Evolutionary conservation across 2,797 vertebrate genomes (phyloP).

Genomic region (Spinibarbus caldwelli): DNA sequence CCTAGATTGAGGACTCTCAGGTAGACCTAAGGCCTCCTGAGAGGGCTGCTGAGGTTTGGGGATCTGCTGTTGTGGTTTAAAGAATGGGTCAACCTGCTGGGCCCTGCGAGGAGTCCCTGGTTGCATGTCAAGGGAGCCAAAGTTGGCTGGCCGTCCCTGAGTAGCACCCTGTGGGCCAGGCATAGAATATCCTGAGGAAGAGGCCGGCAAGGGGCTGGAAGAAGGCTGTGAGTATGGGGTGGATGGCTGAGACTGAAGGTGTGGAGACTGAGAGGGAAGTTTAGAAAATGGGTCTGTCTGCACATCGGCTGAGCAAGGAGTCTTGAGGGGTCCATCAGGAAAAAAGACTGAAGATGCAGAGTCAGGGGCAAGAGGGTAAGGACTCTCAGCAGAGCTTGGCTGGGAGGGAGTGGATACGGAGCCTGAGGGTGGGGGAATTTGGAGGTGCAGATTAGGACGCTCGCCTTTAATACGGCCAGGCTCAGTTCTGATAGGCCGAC

Average conservation of each 20-base stretch:
- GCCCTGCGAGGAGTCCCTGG: slow-evolving; percentile 86
- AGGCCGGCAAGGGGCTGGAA: slow-evolving; percentile 82
- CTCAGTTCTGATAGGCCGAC: slow-evolving; percentile 92
- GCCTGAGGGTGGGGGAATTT: slow-evolving; percentile 89
- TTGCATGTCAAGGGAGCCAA: slow-evolving; percentile 87
- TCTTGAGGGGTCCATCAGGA: slow-evolving; percentile 88
- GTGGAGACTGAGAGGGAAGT: slow-evolving; percentile 89
- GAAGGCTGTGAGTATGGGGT: slow-evolving; percentile 83
- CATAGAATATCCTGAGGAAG: slow-evolving; percentile 83
- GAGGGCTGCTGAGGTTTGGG: slow-evolving; percentile 79
- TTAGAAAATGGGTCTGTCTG: slow-evolving; percentile 90
- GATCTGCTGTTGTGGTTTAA: slow-evolving; percentile 85
- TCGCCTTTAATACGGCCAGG: slow-evolving; percentile 84
- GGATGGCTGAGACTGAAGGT: slow-evolving; percentile 83
- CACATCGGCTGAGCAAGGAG: slow-evolving; percentile 84
- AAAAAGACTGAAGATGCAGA: slow-evolving; percentile 81
- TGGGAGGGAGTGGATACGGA: slow-evolving; percentile 83
- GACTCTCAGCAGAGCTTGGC: slow-evolving; percentile 84
- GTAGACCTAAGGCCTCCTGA: slow-evolving; percentile 86
- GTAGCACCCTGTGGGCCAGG: slow-evolving; percentile 83
- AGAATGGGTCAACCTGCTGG: slow-evolving; percentile 91
- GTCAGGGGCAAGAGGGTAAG: slow-evolving; percentile 78
- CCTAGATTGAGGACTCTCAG: slow-evolving; percentile 86
- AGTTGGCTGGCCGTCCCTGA: slow-evolving; percentile 84
- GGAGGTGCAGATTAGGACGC: slow-evolving; percentile 91